Base-by-base conservation (phyloP, 2,113 vertebrate species). In the Lontra canadensis region DNA sequence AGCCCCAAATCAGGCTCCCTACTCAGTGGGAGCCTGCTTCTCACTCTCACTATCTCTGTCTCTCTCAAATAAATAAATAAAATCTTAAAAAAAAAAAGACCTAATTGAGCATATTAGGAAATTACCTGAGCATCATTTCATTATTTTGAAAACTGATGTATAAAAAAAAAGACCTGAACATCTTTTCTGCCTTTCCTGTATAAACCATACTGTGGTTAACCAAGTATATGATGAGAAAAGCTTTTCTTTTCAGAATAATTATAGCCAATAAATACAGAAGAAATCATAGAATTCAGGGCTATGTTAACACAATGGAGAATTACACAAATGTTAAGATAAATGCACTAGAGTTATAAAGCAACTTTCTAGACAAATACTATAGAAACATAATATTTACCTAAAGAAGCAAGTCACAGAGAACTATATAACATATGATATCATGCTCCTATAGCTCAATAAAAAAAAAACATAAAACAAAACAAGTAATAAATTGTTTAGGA, bases 251-350 rank as follows among this genome's bases (percentile, higher is more conserved):
- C 73, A 73, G 71, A 94, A 89, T 61, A 92, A 84, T 71, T 79
- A 71, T 1, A 89, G 59, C 52, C 44, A 95, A 89, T 89, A 80
- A 73, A 73, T 80, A 31, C 42, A 92, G 42, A 4, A 80, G 71
- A 85, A 93, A 65, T 59, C 4, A 63, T 14, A 80, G 44, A 85
- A 65, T 61, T 89, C 79, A 89, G 18, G 14, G 31, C 78, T 61
- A 52, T 1, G 90, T 11, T 79, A 26, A 84, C 36, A 92, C 7
- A 55, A 26, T 67, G 20, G 39, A 90, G 9, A 94, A 90, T 44
- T 71, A 59, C 31, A 89, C 15, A 89, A 93, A 34, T 95, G 36
- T 82, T 96, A 71, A 94, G 47, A 71, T 36, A 74, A 93, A 65
- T 65, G n/a, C 44, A 86, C n/a, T 90, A 80, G 34, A 81, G 31